A percentile compares a stretch with the other conserved stretches of the same genome.
These are phyloP conservation scores for Nyctalus aviator DNA, from an alignment of 2,797 vertebrate genomes.

Conservation along the genomic window DNA sequence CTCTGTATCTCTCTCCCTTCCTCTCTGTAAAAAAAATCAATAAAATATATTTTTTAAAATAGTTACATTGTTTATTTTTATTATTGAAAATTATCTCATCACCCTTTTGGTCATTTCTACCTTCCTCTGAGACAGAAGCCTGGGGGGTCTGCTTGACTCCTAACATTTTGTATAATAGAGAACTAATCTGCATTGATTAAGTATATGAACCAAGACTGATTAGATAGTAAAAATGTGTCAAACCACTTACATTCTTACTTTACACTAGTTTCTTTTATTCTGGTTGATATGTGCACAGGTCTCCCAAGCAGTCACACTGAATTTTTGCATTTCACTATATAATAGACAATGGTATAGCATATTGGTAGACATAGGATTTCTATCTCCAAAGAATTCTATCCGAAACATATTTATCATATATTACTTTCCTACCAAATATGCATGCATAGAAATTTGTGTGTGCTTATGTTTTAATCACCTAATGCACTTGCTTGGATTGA, in stretches of 20 bases:
- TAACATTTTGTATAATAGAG: background rate
- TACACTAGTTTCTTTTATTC: background rate
- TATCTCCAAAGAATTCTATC: background rate
- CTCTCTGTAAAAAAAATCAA: no score
- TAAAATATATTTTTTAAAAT: background rate
- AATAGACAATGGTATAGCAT: background rate
- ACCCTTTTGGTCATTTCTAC: background rate
- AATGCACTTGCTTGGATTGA: conserved; percentile 80
- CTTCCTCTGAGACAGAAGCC: background rate
- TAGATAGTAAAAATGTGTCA: background rate
- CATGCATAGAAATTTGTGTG: conserved; percentile 29
- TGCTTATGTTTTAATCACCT: conserved; percentile 80
- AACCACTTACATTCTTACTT: background rate
- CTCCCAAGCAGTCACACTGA: background rate
- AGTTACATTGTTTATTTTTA: background rate
- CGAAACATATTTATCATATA: background rate
- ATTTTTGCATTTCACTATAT: background rate
- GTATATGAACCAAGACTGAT: background rate
- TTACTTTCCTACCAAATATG: conserved; percentile 51
- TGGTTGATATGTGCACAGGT: background rate
- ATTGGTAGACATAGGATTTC: background rate
- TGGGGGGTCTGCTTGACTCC: background rate
- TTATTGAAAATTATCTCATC: background rate
- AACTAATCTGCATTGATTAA: background rate
- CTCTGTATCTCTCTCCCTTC: no score